These are phyloP conservation scores for Drosophila teissieri DNA, from an alignment of 1,140 invertebrate genomes.

Conservation along the genomic window DNA sequence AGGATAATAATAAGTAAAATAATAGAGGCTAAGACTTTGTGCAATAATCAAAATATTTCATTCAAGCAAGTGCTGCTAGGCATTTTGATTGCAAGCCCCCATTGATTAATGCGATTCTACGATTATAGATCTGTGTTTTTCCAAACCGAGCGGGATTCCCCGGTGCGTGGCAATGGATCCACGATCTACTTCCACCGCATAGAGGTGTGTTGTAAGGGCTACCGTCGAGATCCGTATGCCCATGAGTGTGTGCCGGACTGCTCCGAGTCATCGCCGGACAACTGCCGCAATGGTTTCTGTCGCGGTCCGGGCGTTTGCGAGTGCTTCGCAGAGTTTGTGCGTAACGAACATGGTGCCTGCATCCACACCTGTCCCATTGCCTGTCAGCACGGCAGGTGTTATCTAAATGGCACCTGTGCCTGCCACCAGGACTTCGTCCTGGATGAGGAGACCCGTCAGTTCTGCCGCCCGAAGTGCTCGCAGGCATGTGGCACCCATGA, in stretches of 20 bases:
- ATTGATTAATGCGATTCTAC: not conserved
- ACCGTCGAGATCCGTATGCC: conserved; percentile 85
- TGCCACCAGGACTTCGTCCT: conserved; percentile 88
- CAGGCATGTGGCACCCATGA: conserved; percentile 67
- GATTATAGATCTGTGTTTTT: conserved; percentile 63
- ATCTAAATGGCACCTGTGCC: conserved; percentile 85
- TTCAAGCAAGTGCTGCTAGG: too few relatives aligned
- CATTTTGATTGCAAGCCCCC: too few relatives aligned
- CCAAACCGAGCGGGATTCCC: conserved; percentile 51
- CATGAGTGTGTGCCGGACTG: conserved; percentile 86
- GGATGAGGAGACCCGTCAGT: conserved; percentile 84
- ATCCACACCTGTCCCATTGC: conserved; percentile 78
- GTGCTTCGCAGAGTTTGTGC: conserved; percentile 87
- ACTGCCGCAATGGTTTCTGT: conserved; percentile 86
- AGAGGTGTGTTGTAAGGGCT: conserved; percentile 87
- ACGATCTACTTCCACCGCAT: conserved; percentile 82
- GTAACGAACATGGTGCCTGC: conserved; percentile 71
- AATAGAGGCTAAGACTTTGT: too few relatives aligned
- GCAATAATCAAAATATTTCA: too few relatives aligned
- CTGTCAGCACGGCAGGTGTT: conserved; percentile 84
- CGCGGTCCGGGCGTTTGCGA: conserved; percentile 86
- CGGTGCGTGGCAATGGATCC: conserved; percentile 70
- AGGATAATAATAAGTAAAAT: too few relatives aligned
- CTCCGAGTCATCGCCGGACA: conserved; percentile 62
- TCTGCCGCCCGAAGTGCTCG: conserved; percentile 85